phyloP scores from a whole-genome alignment of 1,140 invertebrate species.

The Archegozetes longisetosus region DNA sequence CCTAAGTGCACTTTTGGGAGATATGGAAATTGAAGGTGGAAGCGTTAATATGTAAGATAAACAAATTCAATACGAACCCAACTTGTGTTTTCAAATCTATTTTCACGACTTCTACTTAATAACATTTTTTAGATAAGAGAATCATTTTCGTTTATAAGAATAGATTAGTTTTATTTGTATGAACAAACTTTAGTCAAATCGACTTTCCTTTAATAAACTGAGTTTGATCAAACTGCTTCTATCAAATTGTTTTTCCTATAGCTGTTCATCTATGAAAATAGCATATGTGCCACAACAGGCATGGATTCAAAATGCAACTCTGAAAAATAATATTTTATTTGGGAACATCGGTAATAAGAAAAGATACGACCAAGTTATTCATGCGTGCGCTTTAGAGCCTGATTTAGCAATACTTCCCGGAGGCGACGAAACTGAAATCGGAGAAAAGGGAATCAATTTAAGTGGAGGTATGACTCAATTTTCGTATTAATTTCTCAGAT shows the following conservation, averaged over 20 bases:
- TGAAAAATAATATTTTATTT: conserved; percentile 41
- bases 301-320: conserved; percentile 40
- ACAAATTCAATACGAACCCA: not conserved
- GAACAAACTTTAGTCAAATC: too few species aligned
- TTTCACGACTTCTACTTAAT: not conserved
- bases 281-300: conserved; percentile 39
- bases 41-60: conserved; percentile 22
- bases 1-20: conserved; percentile 34
- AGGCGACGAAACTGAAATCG: conserved; percentile 35
- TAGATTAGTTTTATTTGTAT: not conserved
- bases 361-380: conserved; percentile 26
- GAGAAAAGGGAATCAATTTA: conserved; percentile 32
- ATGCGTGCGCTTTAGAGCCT: conserved; percentile 22
- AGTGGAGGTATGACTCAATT: not conserved
- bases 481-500: not conserved
- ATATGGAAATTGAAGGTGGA: conserved; percentile 27
- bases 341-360: conserved; percentile 30
- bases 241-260: too few species aligned
- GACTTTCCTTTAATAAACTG: too few species aligned
- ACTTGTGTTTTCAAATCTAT: not conserved
- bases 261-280: conserved; percentile 14
- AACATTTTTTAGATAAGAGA: not conserved
- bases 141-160: not conserved
- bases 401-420: conserved; percentile 28
- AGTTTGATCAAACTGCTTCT: too few species aligned